These are phyloP conservation scores for Callimorpha dominula DNA, from an alignment of 2,888 invertebrate genomes.

Conservation along the genomic window DNA sequence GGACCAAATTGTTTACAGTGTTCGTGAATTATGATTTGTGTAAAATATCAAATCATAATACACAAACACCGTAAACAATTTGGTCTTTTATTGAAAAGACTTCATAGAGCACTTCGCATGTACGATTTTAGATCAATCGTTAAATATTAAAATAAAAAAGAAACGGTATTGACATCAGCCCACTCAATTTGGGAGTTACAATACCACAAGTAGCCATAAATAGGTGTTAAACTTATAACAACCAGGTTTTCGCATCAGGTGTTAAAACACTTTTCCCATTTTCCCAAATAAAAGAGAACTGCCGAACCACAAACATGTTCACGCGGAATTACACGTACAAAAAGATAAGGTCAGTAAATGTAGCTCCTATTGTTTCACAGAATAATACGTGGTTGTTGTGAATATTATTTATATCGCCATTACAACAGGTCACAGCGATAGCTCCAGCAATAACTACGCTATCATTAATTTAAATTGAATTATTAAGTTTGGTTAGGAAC, in stretches of 20 bases:
- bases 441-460: slow-evolving; percentile 38
- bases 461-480: slow-evolving; percentile 64
- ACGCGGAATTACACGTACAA: slow-evolving; percentile 16
- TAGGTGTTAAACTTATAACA: neutral
- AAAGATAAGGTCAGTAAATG: slow-evolving; percentile 30
- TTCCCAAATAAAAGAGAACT: neutral
- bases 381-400: slow-evolving; percentile 35
- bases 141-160: too few species aligned
- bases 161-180: too few species aligned
- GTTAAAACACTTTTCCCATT: neutral
- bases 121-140: too few species aligned
- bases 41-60: too few species aligned
- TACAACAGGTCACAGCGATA: slow-evolving; percentile 43
- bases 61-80: too few species aligned
- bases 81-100: too few species aligned
- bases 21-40: too few species aligned
- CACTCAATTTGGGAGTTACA: too few species aligned
- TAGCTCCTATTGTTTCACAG: slow-evolving; percentile 38
- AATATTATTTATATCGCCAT: slow-evolving; percentile 42
- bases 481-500: slow-evolving; percentile 50
- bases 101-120: too few species aligned
- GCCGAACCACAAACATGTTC: neutral
- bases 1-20: too few species aligned
- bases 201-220: too few species aligned
- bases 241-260: neutral